Base-by-base conservation (phyloP, 2,888 invertebrate species). In the Apodemia zela region DNA sequence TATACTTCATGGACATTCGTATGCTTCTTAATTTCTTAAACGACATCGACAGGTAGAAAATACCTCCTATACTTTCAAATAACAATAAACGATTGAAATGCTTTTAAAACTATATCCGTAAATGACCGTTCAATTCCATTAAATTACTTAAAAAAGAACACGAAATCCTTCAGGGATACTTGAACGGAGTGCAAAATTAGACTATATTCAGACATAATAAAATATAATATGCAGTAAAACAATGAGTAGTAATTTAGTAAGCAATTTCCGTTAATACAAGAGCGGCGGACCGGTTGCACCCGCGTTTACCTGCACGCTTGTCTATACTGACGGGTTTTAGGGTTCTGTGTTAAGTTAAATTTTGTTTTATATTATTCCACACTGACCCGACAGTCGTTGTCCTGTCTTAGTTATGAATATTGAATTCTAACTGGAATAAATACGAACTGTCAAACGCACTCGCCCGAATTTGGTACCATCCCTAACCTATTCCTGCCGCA, bases 241-340 rank as follows among this genome's bases (percentile, higher is more conserved):
- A 61, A 42, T 62, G 67, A 66, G 66, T 72, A 68, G 78, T 81
- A 82, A 84, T 85, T 86, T 84, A 72, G 78, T 78, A 75, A 78
- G 80, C 79, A 81, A 84, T 85, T 81, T 81, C 75, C 73, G 76
- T 78, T 82, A 80, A 84, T 82, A 79, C 76, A 77, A 78, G 78
- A 69, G 74, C 73, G 64, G 67, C 63, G 66, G 79, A 81, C 81
- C 77, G 79, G 81, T 81, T 81, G 76, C 73, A 72, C 72, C 77
- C 68, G 76, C 75, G 77, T 83, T 86, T 87, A 85, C 80, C 81
- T 80, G 84, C 86, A 87, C 86, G 87, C 82, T 81, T 63, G 62
- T 63, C 63, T 63, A 54, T 62, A 67, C 65, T 69, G 67, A 67
- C 68, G 64, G 57, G 18, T 63, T 65, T 63, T 64, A 64, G 68